These are phyloP conservation scores for Pseudococcus jackbeardsleyi DNA, from an alignment of 2,888 invertebrate species.

Conservation along the genomic window DNA sequence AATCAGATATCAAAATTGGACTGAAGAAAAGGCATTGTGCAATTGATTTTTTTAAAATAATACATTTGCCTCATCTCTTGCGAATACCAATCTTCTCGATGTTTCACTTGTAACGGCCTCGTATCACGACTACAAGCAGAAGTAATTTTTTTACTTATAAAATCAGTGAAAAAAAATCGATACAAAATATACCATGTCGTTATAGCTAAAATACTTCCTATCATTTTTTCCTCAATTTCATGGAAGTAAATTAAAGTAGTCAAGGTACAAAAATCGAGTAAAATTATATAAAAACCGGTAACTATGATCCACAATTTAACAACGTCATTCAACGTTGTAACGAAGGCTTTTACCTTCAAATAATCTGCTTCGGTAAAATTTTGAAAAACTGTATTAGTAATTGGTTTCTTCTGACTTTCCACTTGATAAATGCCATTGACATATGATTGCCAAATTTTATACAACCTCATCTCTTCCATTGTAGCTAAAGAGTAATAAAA, in stretches of 20 bases:
- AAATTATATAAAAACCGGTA: background rate
- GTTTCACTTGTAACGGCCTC: background rate
- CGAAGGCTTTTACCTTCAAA: background rate
- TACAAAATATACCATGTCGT: background rate
- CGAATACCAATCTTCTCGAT: background rate
- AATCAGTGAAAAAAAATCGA: background rate
- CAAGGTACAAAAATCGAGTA: constrained; percentile 24
- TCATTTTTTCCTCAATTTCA: constrained; percentile 7
- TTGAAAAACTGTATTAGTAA: background rate
- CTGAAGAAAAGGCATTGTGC: background rate
- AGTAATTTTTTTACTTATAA: background rate
- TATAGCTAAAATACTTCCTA: constrained; percentile 22
- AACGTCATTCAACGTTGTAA: background rate
- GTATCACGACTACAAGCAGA: background rate
- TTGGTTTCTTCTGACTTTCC: background rate
- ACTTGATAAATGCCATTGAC: background rate
- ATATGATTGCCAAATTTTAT: background rate
- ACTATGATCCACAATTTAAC: constrained; percentile 3
- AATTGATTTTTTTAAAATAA: constrained; percentile 4
- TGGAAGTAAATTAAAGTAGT: constrained; percentile 28
- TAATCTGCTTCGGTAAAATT: background rate
- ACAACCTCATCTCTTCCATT: constrained; percentile 30
- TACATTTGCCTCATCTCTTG: background rate
- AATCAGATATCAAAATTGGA: constrained; percentile 25
- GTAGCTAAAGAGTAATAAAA: background rate